Conservation (phyloP, 2,797 vertebrate species). For the Petrocephalus sullivani region DNA sequence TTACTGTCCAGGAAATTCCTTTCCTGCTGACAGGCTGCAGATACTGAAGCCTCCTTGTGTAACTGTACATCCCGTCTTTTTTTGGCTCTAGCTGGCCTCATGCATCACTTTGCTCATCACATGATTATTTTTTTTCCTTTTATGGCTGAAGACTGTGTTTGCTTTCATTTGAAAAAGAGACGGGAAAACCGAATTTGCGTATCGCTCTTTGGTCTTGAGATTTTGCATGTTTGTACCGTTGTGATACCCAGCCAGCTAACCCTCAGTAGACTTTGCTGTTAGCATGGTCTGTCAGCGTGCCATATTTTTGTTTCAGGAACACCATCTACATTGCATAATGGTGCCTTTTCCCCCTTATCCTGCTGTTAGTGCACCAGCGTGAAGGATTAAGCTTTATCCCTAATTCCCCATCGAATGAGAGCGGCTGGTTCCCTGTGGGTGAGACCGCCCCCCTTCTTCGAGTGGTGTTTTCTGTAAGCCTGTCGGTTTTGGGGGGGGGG, state of each 20-base stretch:
- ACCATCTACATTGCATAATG: background rate
- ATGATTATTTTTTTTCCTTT: background rate
- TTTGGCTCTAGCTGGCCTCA: background rate
- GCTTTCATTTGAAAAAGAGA: background rate
- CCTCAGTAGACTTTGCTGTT: background rate
- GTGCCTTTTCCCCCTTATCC: background rate
- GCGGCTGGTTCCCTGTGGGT: background rate
- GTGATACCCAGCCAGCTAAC: background rate
- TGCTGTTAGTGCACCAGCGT: background rate
- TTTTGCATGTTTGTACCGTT: background rate
- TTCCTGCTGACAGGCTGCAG: background rate
- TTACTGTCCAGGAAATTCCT: background rate
- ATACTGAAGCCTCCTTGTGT: background rate
- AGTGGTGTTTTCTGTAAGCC: background rate
- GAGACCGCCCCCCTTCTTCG: background rate
- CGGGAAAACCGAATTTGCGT: background rate
- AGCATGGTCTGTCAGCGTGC: background rate
- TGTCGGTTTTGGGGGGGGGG: background rate
- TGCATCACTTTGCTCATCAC: background rate
- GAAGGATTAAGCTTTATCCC: background rate
- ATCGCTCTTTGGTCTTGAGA: background rate
- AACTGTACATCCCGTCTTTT: background rate
- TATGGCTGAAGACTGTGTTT: background rate
- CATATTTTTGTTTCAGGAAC: background rate
- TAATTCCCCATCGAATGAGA: background rate